These are phyloP conservation scores for Otis tarda DNA, from an alignment of 2,113 vertebrate species.

Conservation along the genomic window DNA sequence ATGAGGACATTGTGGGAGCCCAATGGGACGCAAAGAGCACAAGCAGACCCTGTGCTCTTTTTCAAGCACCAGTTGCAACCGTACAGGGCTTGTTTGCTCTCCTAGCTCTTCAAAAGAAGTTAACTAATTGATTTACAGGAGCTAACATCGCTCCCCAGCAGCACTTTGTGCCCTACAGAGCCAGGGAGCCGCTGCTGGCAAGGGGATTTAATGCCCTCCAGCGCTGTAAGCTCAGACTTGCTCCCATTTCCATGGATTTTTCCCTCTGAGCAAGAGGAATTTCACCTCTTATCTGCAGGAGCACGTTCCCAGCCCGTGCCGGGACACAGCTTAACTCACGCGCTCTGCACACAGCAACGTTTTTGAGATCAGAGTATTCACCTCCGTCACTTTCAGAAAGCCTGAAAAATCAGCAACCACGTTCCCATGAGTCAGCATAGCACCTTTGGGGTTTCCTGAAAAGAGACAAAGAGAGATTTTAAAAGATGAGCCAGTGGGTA, in stretches of 20 bases:
- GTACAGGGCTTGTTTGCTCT: not conserved
- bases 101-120: not conserved
- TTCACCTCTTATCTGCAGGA: not conserved
- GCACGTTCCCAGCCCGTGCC: not conserved
- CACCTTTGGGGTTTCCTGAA: conserved; percentile 95
- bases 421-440: conserved; percentile 97
- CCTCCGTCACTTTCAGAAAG: conserved; percentile 98
- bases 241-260: not conserved
- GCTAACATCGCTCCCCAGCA: not conserved
- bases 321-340: not conserved
- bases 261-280: not conserved
- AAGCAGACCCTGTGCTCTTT: not conserved
- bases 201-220: not conserved
- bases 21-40: not conserved
- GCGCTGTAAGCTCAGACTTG: not conserved
- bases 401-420: conserved; percentile 97
- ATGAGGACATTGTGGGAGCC: not conserved
- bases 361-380: conserved; percentile 75
- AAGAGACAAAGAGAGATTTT: conserved; percentile 10
- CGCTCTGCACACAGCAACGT: not conserved
- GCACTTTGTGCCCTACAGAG: not conserved
- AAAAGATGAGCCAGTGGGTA: not conserved
- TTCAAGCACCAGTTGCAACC: not conserved
- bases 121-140: not conserved
- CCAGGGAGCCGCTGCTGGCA: not conserved